phyloP scores from a whole-genome alignment of 2,797 vertebrate species.

The Onychomys leucogaster region DNA sequence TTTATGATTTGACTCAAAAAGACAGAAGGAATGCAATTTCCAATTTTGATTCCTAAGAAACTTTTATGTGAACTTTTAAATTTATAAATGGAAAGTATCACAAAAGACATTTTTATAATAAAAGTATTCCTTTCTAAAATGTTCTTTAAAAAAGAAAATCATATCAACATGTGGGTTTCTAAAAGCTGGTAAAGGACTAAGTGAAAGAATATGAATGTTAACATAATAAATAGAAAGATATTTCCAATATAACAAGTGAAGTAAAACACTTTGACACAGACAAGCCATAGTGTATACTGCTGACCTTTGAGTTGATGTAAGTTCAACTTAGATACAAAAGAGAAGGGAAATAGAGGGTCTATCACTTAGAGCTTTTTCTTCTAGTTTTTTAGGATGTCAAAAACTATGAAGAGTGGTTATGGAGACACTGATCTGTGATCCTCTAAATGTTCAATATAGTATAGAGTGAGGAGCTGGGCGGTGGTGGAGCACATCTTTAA shows the following conservation, averaged over 20 bases:
- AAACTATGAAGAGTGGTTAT: not conserved
- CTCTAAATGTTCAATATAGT: not conserved
- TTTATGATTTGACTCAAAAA: constrained; percentile 27
- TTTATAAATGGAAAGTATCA: constrained; percentile 12
- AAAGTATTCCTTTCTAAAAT: constrained; percentile 37
- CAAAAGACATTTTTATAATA: constrained; percentile 32
- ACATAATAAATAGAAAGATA: constrained; percentile 28
- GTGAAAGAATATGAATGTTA: not conserved
- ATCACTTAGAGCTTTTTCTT: constrained; percentile 19
- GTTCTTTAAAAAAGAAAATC: constrained; percentile 56
- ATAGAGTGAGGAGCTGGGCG: not conserved
- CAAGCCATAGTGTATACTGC: constrained; percentile 12
- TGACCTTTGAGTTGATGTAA: constrained; percentile 39
- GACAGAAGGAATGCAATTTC: constrained; percentile 21
- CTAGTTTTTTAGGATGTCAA: not conserved
- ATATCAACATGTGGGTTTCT: constrained; percentile 10
- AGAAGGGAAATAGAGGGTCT: not conserved
- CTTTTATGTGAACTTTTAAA: not conserved
- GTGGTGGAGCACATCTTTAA: too few species aligned
- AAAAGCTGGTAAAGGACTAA: constrained; percentile 29
- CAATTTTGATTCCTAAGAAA: constrained; percentile 25
- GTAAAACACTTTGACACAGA: constrained; percentile 10
- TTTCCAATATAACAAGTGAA: not conserved
- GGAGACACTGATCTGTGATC: not conserved
- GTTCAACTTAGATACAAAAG: constrained; percentile 16